Evolutionary conservation across 2,797 vertebrate genomes (phyloP), one percentile per base, ranked within the genome.

Genomic region (Alectoris magna): DNA sequence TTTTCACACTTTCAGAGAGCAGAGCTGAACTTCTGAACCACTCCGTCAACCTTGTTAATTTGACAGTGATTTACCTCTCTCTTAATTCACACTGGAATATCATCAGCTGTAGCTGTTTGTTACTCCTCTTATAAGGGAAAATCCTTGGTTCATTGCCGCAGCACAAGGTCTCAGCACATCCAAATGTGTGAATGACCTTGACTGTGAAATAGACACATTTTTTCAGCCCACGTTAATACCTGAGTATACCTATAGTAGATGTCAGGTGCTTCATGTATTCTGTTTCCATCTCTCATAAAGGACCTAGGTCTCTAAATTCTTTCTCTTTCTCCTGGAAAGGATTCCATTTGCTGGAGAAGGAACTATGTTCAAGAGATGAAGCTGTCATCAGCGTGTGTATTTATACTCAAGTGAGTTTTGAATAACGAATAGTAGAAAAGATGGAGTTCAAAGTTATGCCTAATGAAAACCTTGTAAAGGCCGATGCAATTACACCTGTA

Each of bases 11-110:
- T 94, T 84, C 78, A 66, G 76, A 89, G 78, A 83, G 63, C 75
- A 8, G 23, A 56, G 74, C 69, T 91, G 88, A 95, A 96, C 93
- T 95, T 96, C 92, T 87, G 88, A 96, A 83, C 75, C 90, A 75
- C 72, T 93, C 94, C 80, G 81, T 94, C 93, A 96, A 51, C 55
- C 63, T 80, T 75, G 51, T 72, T 94, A 95, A 94, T 94, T 93
- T 94, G 95, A 68, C 90, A 93, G 75, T 88, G 91, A 94, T 95
- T 95, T 94, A 94, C 90, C 85, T 85, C 81, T 94, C 81, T 90
- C 88, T 76, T 71, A 80, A 69, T 94, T 94, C 90, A 91, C 83
- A 66, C 43, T 75, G 76, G 87, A 93, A 80, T 78, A 75, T 69
- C 62, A 87, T 94, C 87, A 89, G 49, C 72, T 80, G 41, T 71